Percentiles rank a stretch among this genome's conserved stretches.
Evolutionary conservation across 64 coral and sea anemone species (phyloP).

Genomic region (Stylophora pistillata): DNA sequence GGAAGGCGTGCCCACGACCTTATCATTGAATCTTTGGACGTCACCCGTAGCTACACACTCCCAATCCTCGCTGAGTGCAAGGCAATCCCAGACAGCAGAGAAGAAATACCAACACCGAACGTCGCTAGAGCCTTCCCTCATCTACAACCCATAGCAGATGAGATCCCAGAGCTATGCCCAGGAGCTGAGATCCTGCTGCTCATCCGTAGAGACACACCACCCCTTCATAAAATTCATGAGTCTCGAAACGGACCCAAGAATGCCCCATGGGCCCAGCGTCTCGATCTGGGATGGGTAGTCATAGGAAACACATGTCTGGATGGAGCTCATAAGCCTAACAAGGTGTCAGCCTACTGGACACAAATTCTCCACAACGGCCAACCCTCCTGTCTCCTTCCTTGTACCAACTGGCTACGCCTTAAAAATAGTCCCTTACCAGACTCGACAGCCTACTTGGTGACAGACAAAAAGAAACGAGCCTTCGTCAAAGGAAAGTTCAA

Average conservation of each 20-base stretch:
- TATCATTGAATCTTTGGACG: constrained; percentile 43
- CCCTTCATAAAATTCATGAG: constrained; percentile 39
- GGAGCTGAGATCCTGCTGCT: constrained; percentile 55
- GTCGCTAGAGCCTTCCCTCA: constrained; percentile 47
- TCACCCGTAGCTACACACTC: not conserved
- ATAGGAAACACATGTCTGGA: constrained; percentile 30
- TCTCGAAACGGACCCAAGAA: constrained; percentile 52
- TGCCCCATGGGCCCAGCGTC: constrained; percentile 51
- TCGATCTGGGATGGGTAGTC: constrained; percentile 49
- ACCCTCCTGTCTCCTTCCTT: constrained; percentile 16
- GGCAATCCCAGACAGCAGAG: constrained; percentile 30
- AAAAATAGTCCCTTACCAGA: not conserved
- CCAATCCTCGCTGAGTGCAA: constrained; percentile 51
- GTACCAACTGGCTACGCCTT: not conserved
- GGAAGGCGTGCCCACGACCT: constrained; percentile 53
- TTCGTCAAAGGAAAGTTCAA: constrained; percentile 16
- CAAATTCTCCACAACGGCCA: constrained; percentile 18
- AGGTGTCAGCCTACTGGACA: not conserved
- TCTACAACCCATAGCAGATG: constrained; percentile 11
- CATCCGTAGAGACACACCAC: constrained; percentile 37
- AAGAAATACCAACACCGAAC: constrained; percentile 62
- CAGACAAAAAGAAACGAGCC: not conserved
- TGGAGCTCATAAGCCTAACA: not conserved
- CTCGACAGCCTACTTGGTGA: too few species aligned
- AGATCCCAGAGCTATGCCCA: constrained; percentile 47